Base-by-base conservation (phyloP, 2,888 invertebrate species). In the Pammene aurita region DNA sequence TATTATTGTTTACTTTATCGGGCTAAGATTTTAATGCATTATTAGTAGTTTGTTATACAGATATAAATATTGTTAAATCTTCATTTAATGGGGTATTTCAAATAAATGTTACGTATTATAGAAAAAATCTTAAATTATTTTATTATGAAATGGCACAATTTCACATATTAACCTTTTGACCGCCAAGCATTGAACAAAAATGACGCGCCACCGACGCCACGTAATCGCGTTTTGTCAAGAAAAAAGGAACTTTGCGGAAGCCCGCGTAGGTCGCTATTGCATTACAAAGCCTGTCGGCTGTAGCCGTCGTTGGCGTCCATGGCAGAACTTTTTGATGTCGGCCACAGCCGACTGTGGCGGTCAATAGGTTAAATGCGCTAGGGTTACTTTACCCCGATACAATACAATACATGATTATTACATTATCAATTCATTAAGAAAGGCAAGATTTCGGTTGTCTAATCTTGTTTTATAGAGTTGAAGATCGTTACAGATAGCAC, bases 351-450 rank as follows among this genome's bases (percentile, higher is more conserved):
- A n/a, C n/a, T n/a, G n/a, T n/a, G n/a, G n/a, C n/a, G n/a, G n/a
- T n/a, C n/a, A n/a, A n/a, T n/a, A n/a, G n/a, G n/a, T n/a, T n/a
- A 64, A 55, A 52, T 60, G 65, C 63, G 44, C 52, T 68, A 44
- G 42, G 57, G 63, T 41, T 35, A n/a, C 2, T 48, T 34, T 13
- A n/a, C 57, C 34, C 44, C 34, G 34, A 56, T 34, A 13, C 18
- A 42, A 10, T 57, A 63, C 35, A n/a, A n/a, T n/a, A n/a, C n/a
- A n/a, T n/a, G n/a, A n/a, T n/a, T 58, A 58, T 54, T 58, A 14
- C 44, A 11, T n/a, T 38, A 60, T 64, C 89, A 91, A 90, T 85
- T 84, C 76, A 87, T 92, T 92, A 79, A 91, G 91, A 92, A 92
- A 92, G 87, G 82, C 90, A 92, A 92, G 87, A 72, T 72, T 48